Evolutionary conservation across 1,140 invertebrate genomes (phyloP).

Genomic region (Charaxes varanes): DNA sequence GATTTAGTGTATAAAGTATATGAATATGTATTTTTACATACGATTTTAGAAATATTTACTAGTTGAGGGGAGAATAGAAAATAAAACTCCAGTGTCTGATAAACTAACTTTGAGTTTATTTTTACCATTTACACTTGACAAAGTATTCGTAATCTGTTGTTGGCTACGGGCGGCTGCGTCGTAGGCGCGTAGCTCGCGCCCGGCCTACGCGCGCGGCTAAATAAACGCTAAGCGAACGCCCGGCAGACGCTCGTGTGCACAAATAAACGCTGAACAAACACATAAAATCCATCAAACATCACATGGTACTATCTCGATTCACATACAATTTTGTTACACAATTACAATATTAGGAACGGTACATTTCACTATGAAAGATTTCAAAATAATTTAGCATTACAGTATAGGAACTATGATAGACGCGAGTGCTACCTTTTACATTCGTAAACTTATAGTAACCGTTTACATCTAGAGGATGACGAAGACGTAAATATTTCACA

Average conservation of each 20-base stretch:
- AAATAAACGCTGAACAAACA: constrained; percentile 25
- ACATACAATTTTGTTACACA: constrained; percentile 58
- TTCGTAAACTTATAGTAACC: constrained; percentile 61
- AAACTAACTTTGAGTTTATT: constrained; percentile 77
- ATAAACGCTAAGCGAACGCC: constrained; percentile 13
- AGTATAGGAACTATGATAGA: constrained; percentile 74
- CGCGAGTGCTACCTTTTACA: constrained; percentile 61
- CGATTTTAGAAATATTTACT: too few species aligned
- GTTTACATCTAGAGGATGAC: constrained; percentile 54
- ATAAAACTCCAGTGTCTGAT: constrained; percentile 71
- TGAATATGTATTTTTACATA: too few species aligned
- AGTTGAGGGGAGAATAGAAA: constrained; percentile 31
- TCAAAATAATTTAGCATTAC: constrained; percentile 67
- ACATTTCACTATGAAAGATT: constrained; percentile 71
- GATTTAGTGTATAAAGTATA: too few species aligned
- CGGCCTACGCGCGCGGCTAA: constrained; percentile 51
- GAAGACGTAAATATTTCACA: constrained; percentile 43
- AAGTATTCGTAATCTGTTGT: constrained; percentile 73
- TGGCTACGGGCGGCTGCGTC: constrained; percentile 58
- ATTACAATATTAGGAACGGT: constrained; percentile 70
- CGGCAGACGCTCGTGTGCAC: constrained; percentile 12
- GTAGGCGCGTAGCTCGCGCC: constrained; percentile 62
- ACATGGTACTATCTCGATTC: constrained; percentile 34
- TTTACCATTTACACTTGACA: constrained; percentile 76
- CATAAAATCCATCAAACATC: constrained; percentile 22